Conservation (phyloP, 1,140 invertebrate species). For the Gryllus bimaculatus region DNA sequence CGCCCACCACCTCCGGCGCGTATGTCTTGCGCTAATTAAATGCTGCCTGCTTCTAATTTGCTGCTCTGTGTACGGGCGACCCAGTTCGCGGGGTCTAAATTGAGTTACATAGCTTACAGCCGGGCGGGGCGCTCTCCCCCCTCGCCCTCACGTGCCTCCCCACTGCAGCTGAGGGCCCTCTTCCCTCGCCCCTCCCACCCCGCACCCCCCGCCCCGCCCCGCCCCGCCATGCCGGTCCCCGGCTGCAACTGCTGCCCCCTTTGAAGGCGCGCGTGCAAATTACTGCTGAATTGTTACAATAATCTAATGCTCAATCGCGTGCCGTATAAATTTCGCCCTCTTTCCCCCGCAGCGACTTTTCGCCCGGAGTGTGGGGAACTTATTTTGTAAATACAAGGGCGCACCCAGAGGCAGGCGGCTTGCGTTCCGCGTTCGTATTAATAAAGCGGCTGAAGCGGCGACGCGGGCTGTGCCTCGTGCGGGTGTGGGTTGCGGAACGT, state of each 20-base stretch:
- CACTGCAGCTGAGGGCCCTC: too few relatives aligned
- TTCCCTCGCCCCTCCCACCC: too few relatives aligned
- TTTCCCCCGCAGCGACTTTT: not conserved
- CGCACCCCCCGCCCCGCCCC: too few relatives aligned
- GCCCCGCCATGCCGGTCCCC: too few relatives aligned
- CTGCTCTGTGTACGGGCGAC: not conserved
- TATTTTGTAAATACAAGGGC: not conserved
- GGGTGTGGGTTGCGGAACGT: too few relatives aligned
- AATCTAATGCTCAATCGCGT: not conserved
- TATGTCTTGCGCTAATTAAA: slow-evolving; percentile 5
- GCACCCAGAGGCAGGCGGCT: too few relatives aligned
- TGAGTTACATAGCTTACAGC: slow-evolving; percentile 1
- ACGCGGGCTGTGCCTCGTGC: too few relatives aligned
- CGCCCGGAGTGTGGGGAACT: not conserved
- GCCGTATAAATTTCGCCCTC: not conserved
- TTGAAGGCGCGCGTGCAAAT: not conserved
- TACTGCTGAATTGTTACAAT: not conserved
- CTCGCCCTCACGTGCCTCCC: too few relatives aligned
- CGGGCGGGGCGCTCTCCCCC: not conserved
- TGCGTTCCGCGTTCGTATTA: too few relatives aligned
- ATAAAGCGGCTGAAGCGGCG: too few relatives aligned
- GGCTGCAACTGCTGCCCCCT: not conserved
- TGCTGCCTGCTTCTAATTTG: not conserved
- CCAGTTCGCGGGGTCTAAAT: not conserved
- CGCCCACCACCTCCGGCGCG: not conserved